Conservation (phyloP, 2,113 vertebrate genomes). For the Sinocyclocheilus anshuiensis region DNA sequence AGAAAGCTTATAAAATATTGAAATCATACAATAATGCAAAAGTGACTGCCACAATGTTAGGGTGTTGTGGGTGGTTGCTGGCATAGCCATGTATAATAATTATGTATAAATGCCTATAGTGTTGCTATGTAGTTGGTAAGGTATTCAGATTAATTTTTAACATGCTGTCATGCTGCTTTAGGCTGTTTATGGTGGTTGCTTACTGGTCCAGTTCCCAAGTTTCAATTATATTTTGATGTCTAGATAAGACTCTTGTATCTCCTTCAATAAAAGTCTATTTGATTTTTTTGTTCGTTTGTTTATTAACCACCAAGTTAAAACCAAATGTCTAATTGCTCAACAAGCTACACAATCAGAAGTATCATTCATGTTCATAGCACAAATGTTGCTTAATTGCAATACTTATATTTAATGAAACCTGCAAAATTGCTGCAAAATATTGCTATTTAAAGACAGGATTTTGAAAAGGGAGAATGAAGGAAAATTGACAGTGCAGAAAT, state of each 20-base stretch:
- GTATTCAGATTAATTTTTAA: neutral
- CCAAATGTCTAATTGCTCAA: neutral
- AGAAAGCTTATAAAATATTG: neutral
- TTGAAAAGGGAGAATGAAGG: neutral
- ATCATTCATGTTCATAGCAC: neutral
- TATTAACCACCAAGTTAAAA: neutral
- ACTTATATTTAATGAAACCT: neutral
- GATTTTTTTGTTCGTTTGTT: neutral
- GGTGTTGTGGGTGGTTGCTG: neutral
- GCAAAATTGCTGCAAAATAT: too few relatives aligned
- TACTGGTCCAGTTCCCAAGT: neutral
- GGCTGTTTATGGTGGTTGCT: neutral
- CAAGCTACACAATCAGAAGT: neutral
- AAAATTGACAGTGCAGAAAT: neutral
- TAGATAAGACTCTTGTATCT: neutral
- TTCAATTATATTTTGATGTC: neutral
- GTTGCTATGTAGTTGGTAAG: neutral
- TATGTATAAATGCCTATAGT: neutral
- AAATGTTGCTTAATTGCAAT: neutral
- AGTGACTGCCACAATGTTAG: neutral
- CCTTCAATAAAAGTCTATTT: neutral
- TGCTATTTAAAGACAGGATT: neutral
- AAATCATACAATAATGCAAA: neutral
- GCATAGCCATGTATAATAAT: neutral
- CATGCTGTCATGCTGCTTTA: neutral